These are phyloP conservation scores for Shinisaurus crocodilurus DNA, from an alignment of 2,113 vertebrate genomes.

Conservation along the genomic window DNA sequence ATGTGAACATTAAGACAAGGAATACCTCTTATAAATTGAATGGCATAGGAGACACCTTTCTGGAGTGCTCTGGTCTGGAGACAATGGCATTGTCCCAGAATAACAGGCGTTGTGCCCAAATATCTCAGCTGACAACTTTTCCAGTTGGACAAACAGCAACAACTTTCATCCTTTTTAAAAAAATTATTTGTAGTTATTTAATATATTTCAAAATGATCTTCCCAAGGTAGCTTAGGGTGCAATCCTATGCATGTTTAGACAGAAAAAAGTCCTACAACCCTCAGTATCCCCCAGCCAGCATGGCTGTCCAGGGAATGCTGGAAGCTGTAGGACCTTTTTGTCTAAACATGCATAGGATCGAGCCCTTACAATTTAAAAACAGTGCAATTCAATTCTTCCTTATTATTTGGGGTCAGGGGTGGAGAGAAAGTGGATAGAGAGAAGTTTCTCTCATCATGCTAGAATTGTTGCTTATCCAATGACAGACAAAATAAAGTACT, in stretches of 20 bases:
- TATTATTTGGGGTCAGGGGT: background rate
- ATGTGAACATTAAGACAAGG: slow-evolving; percentile 36
- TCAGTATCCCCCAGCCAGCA: no score
- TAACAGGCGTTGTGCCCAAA: background rate
- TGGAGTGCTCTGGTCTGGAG: background rate
- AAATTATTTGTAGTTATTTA: background rate
- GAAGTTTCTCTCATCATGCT: background rate
- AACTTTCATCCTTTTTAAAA: background rate
- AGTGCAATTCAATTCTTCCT: background rate
- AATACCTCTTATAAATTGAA: slow-evolving; percentile 54
- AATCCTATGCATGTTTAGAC: no score
- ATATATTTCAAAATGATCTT: background rate
- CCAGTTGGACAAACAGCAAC: background rate
- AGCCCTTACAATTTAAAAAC: background rate
- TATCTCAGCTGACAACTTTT: background rate
- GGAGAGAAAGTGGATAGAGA: background rate
- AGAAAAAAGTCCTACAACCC: no score
- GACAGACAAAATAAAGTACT: background rate
- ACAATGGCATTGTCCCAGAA: background rate
- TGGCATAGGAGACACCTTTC: background rate
- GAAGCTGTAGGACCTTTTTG: no score
- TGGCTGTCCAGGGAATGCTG: no score
- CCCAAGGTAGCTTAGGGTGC: background rate
- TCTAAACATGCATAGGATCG: no score
- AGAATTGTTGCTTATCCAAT: background rate